These are phyloP conservation scores for Drosophila santomea DNA, from an alignment of 1,140 invertebrate genomes.

Conservation along the genomic window DNA sequence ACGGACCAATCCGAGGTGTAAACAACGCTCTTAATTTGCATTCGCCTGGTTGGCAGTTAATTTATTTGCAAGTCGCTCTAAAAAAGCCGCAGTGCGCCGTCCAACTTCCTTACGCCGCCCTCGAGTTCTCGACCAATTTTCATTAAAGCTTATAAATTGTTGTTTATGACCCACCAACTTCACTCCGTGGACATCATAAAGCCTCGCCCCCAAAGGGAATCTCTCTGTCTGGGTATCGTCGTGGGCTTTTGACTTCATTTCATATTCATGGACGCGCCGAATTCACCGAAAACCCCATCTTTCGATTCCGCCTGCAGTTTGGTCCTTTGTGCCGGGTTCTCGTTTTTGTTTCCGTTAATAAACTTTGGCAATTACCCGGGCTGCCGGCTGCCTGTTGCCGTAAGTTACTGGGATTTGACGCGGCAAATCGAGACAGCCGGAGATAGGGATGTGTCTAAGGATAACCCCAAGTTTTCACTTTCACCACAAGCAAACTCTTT, in stretches of 20 bases:
- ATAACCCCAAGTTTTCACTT: slow-evolving; percentile 26
- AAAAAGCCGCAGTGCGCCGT: slow-evolving; percentile 36
- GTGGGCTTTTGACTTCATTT: slow-evolving; percentile 55
- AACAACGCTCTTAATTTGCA: slow-evolving; percentile 67
- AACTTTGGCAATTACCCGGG: slow-evolving; percentile 76
- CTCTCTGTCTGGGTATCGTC: slow-evolving; percentile 5
- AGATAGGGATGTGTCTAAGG: slow-evolving; percentile 1
- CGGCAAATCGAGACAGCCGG: slow-evolving; percentile 4
- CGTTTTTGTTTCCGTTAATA: slow-evolving; percentile 65
- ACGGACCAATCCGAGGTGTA: slow-evolving; percentile 49
- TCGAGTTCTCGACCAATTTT: slow-evolving; percentile 67
- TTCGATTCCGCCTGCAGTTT: slow-evolving; percentile 15
- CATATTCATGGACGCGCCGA: slow-evolving; percentile 73
- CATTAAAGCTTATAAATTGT: slow-evolving; percentile 81
- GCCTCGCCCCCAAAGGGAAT: slow-evolving; percentile 12
- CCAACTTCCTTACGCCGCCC: slow-evolving; percentile 36
- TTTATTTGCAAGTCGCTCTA: slow-evolving; percentile 63
- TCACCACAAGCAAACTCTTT: slow-evolving; percentile 10
- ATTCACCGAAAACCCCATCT: slow-evolving; percentile 58
- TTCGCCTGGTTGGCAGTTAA: slow-evolving; percentile 50
- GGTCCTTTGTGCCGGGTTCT: slow-evolving; percentile 10
- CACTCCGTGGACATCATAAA: slow-evolving; percentile 5
- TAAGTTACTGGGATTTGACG: slow-evolving; percentile 45
- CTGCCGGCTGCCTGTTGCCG: slow-evolving; percentile 71
- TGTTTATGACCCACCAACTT: slow-evolving; percentile 61